These are phyloP conservation scores for Reticulitermes lucifugus DNA, from an alignment of 2,888 invertebrate genomes.

Conservation along the genomic window DNA sequence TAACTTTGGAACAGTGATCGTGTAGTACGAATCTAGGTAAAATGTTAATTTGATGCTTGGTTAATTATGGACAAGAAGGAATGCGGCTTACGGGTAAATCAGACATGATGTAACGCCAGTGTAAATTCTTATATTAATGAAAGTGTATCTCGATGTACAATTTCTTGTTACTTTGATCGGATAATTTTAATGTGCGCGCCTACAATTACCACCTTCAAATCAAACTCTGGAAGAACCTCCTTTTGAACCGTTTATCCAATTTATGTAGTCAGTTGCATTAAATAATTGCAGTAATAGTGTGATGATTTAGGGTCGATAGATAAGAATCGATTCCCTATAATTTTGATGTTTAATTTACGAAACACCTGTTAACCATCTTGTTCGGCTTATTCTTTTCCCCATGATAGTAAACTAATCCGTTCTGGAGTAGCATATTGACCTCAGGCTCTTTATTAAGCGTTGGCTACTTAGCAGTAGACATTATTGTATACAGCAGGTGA, in stretches of 20 bases:
- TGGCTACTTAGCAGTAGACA: neutral
- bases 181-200: neutral
- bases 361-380: constrained; percentile 5
- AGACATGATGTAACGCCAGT: too few species aligned
- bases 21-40: too few species aligned
- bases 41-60: too few species aligned
- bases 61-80: too few species aligned
- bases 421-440: neutral
- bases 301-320: constrained; percentile 25
- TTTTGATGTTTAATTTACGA: neutral
- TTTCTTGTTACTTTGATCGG: neutral
- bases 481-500: neutral
- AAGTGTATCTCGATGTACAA: too few species aligned
- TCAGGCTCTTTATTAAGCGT: neutral
- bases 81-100: too few species aligned
- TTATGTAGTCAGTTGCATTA: neutral
- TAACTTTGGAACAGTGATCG: too few species aligned
- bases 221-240: neutral
- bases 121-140: too few species aligned
- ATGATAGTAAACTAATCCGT: too few species aligned
- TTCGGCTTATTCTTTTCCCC: neutral
- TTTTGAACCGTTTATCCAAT: too few species aligned
- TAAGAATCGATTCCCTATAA: neutral
- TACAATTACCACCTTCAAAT: neutral
- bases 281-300: constrained; percentile 15